Conservation (phyloP, 1,140 invertebrate species). For the Atopsyche davidsoni region DNA sequence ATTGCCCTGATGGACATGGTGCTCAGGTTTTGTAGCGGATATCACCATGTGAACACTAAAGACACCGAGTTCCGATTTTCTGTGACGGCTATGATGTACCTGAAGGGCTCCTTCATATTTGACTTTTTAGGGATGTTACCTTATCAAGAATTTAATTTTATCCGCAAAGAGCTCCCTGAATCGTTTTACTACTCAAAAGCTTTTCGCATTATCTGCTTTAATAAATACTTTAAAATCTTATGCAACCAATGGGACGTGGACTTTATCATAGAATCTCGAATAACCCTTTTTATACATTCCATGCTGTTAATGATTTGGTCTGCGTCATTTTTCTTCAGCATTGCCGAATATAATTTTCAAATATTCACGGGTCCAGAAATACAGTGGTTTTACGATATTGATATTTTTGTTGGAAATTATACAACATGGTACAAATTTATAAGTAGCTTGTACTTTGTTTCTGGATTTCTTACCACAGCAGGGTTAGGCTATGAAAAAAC, state of each 20-base stretch:
- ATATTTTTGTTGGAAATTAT: background rate
- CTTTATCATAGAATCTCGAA: background rate
- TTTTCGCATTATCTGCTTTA: conserved; percentile 5
- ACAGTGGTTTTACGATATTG: background rate
- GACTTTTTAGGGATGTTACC: conserved; percentile 11
- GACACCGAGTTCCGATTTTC: conserved; percentile 8
- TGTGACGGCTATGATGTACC: conserved; percentile 3
- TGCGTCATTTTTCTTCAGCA: background rate
- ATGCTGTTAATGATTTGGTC: background rate
- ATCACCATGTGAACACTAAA: conserved; percentile 9
- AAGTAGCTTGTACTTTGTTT: conserved; percentile 10
- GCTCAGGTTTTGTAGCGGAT: conserved; percentile 13
- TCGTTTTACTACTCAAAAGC: conserved; percentile 13
- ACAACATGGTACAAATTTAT: background rate
- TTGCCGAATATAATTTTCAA: background rate
- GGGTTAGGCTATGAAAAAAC: conserved; percentile 4
- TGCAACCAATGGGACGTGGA: background rate
- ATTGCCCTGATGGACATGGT: conserved; percentile 7
- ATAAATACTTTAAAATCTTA: conserved; percentile 6
- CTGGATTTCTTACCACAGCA: conserved; percentile 9
- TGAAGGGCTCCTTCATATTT: conserved; percentile 9
- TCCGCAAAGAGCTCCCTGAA: conserved; percentile 7
- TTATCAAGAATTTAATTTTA: conserved; percentile 8
- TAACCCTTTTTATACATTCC: background rate
- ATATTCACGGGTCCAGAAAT: too few relatives aligned